Percentiles rank a stretch among this genome's conserved stretches.
These are phyloP conservation scores for Vultur gryphus DNA, from an alignment of 2,797 vertebrate species.

Conservation along the genomic window DNA sequence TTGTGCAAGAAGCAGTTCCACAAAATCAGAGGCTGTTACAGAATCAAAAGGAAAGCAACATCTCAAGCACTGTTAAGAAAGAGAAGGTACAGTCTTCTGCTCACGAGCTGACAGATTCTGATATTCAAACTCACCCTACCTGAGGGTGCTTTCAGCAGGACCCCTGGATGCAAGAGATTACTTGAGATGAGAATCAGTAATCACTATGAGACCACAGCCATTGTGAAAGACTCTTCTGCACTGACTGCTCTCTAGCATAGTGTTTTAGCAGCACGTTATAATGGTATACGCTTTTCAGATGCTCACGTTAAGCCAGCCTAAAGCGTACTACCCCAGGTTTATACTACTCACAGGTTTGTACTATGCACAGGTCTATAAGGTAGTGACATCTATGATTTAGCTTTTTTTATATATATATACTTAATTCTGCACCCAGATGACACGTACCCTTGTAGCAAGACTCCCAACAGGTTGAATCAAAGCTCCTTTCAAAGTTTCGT, in stretches of 20 bases:
- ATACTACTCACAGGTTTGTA: neutral
- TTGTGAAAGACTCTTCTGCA: neutral
- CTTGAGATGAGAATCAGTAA: neutral
- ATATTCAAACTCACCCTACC: neutral
- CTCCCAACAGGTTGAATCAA: neutral
- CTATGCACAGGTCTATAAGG: neutral
- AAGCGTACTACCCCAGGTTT: neutral
- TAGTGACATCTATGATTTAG: neutral
- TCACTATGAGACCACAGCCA: neutral
- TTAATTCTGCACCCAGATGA: neutral
- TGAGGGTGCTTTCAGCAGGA: neutral
- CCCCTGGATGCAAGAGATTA: neutral
- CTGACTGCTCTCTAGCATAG: neutral
- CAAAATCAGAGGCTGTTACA: neutral
- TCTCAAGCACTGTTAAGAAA: neutral
- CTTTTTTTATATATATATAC: neutral
- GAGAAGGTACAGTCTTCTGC: neutral
- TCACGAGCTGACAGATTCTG: accelerated
- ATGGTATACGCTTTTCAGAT: neutral
- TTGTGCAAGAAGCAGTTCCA: neutral
- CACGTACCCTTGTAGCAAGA: neutral
- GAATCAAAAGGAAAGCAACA: neutral
- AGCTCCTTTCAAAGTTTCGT: neutral
- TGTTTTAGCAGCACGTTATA: neutral
- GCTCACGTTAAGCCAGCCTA: neutral